These are phyloP conservation scores for Mus caroli DNA, from an alignment of 2,797 vertebrate species.

Conservation along the genomic window DNA sequence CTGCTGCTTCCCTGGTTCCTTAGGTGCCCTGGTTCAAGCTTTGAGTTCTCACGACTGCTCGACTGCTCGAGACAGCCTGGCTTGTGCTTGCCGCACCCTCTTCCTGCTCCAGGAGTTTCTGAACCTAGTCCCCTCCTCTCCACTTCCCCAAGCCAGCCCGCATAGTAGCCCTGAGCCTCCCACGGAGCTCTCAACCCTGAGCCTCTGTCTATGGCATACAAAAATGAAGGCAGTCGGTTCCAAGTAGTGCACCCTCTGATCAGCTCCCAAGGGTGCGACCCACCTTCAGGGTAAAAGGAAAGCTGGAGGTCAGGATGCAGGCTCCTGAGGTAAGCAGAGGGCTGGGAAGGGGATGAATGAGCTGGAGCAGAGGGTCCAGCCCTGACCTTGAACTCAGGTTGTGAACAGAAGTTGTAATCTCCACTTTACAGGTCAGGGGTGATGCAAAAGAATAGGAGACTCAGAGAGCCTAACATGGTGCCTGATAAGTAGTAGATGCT, in stretches of 20 bases:
- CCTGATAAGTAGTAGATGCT: not conserved
- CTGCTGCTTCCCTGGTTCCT: not conserved
- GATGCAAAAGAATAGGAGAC: not conserved
- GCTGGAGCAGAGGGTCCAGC: not conserved
- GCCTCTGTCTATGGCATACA: not conserved
- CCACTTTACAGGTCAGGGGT: not conserved
- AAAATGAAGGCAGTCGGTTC: not conserved
- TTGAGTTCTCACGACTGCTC: not conserved
- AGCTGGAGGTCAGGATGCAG: constrained; percentile 33
- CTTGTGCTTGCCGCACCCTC: not conserved
- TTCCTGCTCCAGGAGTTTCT: constrained; percentile 15
- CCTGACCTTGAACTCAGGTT: constrained; percentile 20
- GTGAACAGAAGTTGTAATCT: not conserved
- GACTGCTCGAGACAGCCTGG: constrained; percentile 2
- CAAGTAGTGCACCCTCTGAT: not conserved
- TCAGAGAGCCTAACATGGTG: not conserved
- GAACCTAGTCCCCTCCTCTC: not conserved
- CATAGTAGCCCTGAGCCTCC: not conserved
- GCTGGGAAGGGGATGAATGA: not conserved
- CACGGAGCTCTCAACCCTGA: not conserved
- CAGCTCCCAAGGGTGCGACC: not conserved
- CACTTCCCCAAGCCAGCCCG: not conserved
- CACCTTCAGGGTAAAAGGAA: constrained; percentile 29
- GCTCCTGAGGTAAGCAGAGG: not conserved
- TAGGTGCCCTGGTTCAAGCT: not conserved